Conservation (phyloP, 64 coral and sea anemone genomes). For the Porites australiensis region DNA sequence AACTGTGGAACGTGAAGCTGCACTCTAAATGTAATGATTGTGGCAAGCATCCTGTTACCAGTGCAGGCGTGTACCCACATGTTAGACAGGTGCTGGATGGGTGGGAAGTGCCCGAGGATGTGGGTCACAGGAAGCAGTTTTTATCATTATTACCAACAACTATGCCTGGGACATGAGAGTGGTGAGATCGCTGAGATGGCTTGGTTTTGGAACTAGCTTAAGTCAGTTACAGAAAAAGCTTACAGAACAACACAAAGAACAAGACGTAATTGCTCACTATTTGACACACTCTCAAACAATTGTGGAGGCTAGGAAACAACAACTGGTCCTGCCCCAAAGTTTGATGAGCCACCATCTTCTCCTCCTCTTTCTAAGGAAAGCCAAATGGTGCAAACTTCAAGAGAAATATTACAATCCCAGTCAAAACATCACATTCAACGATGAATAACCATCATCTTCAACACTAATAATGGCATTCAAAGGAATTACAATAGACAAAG, state of each 20-base stretch:
- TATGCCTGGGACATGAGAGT: constrained; percentile 77
- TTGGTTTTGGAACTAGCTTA: constrained; percentile 50
- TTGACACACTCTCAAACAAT: too few relatives aligned
- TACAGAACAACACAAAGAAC: too few relatives aligned
- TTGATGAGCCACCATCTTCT: too few relatives aligned
- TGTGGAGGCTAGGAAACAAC: too few relatives aligned
- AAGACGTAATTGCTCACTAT: too few relatives aligned
- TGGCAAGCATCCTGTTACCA: background rate
- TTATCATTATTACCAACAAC: constrained; percentile 45
- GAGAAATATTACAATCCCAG: background rate
- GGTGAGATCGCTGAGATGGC: constrained; percentile 42
- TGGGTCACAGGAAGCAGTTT: constrained; percentile 51
- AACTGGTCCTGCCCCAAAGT: too few relatives aligned
- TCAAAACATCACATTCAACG: constrained; percentile 6
- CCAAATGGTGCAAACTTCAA: background rate
- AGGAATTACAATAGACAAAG: background rate
- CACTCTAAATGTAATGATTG: background rate
- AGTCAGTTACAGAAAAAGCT: constrained; percentile 29
- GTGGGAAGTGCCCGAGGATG: background rate
- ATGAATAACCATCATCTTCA: background rate
- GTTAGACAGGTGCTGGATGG: constrained; percentile 46
- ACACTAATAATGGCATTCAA: background rate
- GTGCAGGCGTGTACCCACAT: constrained; percentile 4
- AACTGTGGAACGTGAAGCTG: constrained; percentile 32
- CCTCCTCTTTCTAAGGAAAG: too few relatives aligned